Percentiles rank a stretch among this genome's conserved stretches.
These are phyloP conservation scores for Eremobia ochroleuca DNA, from an alignment of 2,888 invertebrate genomes.

Conservation along the genomic window DNA sequence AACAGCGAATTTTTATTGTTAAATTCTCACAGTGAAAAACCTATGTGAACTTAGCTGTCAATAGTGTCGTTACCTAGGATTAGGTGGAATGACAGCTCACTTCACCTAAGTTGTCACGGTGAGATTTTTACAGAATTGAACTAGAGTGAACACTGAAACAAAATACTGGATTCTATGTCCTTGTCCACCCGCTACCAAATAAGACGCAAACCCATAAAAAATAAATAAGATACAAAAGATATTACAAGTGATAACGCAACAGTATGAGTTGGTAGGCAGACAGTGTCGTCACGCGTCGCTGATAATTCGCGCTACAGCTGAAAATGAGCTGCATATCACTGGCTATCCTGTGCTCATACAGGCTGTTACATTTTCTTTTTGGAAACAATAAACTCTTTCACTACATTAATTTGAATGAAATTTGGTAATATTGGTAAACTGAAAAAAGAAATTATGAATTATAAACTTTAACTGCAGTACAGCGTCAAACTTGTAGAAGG, in stretches of 20 bases:
- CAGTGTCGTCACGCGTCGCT: slow-evolving; percentile 77
- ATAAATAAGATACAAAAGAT: slow-evolving; percentile 41
- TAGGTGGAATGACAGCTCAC: too few relatives aligned
- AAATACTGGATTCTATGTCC: too few relatives aligned
- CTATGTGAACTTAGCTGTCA: too few relatives aligned
- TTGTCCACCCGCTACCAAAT: neutral
- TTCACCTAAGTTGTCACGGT: too few relatives aligned
- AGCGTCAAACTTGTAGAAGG: neutral
- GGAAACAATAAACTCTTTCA: neutral
- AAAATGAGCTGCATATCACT: slow-evolving; percentile 84
- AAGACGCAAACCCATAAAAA: slow-evolving; percentile 21
- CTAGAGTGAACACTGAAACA: neutral
- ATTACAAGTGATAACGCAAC: slow-evolving; percentile 15
- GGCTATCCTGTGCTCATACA: slow-evolving; percentile 64
- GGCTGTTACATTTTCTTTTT: slow-evolving; percentile 35
- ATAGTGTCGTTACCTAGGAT: neutral
- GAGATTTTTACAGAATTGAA: neutral
- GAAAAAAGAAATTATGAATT: too few relatives aligned
- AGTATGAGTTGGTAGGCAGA: slow-evolving; percentile 28
- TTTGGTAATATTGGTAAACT: neutral
- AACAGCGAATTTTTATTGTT: neutral
- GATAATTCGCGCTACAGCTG: slow-evolving; percentile 78
- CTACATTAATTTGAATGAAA: neutral
- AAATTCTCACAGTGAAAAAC: too few relatives aligned
- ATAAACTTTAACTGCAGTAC: neutral